Base-by-base conservation (phyloP, 2,113 vertebrate genomes). In the Megaleporinus macrocephalus region DNA sequence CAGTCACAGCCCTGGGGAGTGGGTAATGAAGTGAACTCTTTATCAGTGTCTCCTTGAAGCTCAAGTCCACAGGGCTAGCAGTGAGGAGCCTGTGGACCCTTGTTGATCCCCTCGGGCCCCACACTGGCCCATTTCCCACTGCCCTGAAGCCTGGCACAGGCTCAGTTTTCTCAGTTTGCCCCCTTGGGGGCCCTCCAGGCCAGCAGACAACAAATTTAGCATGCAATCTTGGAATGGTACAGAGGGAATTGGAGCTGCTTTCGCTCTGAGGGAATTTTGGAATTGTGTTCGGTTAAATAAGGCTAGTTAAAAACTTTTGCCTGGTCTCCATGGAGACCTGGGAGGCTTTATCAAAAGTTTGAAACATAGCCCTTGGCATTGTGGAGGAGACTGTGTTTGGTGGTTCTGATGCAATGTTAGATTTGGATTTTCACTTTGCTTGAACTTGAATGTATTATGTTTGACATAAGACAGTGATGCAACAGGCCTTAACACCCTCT, bases 81-180 rank as follows among this genome's bases (percentile, higher is more conserved):
- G 51, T 3, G 47, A 29, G 44, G 73, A 29, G 47, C 51, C 51
- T 15, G 36, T 69, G 66, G 74, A 51, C 73, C 63, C 74, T 83
- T 72, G 74, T 71, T 83, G 68, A 78, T 51, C 65, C 78, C 81
- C 81, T 72, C 20, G 78, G 53, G 78, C 44, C 44, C 55, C 55
- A 41, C 68, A 30, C 75, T 62, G 53, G 81, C 57, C 81, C 74
- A 83, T 83, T 83, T 83, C 75, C 81, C 74, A 62, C 81, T 83
- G 81, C 74, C 81, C 81, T 36, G 68, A 61, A 66, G 81, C 51
- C 81, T 66, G 53, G 78, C 66, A 44, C 49, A 79, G 78, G 51
- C 49, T 71, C 74, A 49, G 81, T 74, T 78, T 69, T 71, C 74
- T 77, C 69, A 70, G 55, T 63, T 63, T 33, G 55, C 27, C 70